Conservation (phyloP, 2,888 invertebrate genomes). For the Cylindroiulus punctatus region DNA sequence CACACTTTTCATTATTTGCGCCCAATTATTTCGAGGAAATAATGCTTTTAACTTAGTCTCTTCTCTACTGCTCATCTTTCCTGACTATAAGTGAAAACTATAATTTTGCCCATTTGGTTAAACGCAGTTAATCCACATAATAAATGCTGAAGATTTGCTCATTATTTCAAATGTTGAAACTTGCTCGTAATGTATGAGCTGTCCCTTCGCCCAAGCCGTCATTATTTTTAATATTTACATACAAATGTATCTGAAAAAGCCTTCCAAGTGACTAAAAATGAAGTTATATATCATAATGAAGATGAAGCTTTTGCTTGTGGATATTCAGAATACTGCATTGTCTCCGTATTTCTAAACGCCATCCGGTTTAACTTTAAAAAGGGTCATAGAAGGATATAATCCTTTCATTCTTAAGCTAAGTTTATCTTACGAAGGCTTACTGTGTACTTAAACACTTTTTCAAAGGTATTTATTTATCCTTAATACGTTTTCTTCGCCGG, state of each 20-base stretch:
- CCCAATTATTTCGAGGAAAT: conserved; percentile 30
- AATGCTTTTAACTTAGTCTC: conserved; percentile 42
- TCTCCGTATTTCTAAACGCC: not conserved
- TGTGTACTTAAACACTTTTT: not conserved
- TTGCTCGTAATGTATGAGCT: conserved; percentile 21
- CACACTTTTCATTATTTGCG: conserved; percentile 43
- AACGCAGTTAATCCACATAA: conserved; percentile 25
- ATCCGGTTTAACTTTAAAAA: not conserved
- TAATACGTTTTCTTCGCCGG: not conserved
- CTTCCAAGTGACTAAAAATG: not conserved
- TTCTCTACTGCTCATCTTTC: not conserved
- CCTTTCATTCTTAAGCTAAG: conserved; percentile 10
- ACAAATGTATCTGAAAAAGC: not conserved
- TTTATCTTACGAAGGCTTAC: not conserved
- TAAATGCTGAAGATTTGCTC: conserved; percentile 34
- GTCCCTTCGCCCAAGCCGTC: conserved; percentile 2
- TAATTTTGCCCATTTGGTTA: conserved; percentile 39
- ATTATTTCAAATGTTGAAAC: conserved; percentile 42
- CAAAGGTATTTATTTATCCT: no score
- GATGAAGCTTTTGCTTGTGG: not conserved
- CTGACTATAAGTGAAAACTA: conserved; percentile 36
- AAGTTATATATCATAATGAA: not conserved
- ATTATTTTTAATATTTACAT: conserved; percentile 20
- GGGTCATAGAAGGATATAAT: not conserved
- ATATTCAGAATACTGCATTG: conserved; percentile 19